Base-by-base conservation (phyloP, 2,888 invertebrate species). In the Brachylomia viminalis region DNA sequence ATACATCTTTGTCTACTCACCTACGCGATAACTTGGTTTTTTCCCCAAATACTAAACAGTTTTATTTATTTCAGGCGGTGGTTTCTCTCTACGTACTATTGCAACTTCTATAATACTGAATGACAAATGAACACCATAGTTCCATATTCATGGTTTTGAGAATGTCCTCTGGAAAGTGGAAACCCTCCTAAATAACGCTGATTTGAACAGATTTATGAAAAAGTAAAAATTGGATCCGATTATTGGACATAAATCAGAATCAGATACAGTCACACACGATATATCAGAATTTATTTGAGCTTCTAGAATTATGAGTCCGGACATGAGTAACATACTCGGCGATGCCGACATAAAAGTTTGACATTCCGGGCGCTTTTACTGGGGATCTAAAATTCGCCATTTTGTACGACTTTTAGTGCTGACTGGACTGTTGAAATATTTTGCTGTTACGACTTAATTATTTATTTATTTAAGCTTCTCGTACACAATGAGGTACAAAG, bases 261-360 rank as follows among this genome's bases (percentile, higher is more conserved):
- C 23, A 42, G 47, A 70, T 49, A 69, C 59, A 42, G 47, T 56
- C n/a, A 58, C 65, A 38, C n/a, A 54, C 69, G 38, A 72, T 75
- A 61, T 30, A 75, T 62, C 52, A 70, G 30, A 42, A 70, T 82
- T 76, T 81, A 72, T 72, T 62, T 76, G 10, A 45, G 56, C 42
- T 69, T 42, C 38, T 17, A 17, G 77, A 73, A 77, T 85, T 85
- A 77, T 72, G 54, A 59, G 27, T 15, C 47, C 77, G 69, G 56
- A 72, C 68, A 75, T 52, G 68, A 66, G 47, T 30, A 56, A 68
- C 61, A 45, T 33, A 62, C 69, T 58, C 71, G 30, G 5, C 38
- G 59, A 47, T 47, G 4, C 61, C 49, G 38, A 66, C 7, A 77
- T 77, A 69, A 77, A 77, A 58, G 11, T 67, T 70, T 49, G 72